These are phyloP conservation scores for Noctua janthe DNA, from an alignment of 2,888 invertebrate species.

Conservation along the genomic window DNA sequence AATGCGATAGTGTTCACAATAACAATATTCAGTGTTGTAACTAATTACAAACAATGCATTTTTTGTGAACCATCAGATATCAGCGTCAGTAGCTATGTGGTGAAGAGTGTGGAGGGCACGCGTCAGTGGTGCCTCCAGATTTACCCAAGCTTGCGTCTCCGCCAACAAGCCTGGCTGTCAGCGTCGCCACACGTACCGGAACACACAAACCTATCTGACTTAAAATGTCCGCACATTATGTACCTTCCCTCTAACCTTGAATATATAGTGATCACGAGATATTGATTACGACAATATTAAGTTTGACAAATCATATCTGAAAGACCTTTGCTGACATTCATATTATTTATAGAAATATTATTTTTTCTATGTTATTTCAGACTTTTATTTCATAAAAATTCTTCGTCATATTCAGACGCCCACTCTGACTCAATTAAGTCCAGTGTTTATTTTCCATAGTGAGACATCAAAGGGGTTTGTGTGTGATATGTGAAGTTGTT, in stretches of 20 bases:
- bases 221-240: no score
- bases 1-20: background rate
- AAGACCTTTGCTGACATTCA: background rate
- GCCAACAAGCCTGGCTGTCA: no score
- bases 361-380: background rate
- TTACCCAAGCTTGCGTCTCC: rapidly evolving
- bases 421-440: slow-evolving; percentile 13
- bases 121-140: background rate
- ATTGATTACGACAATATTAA: background rate
- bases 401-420: background rate
- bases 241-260: no score
- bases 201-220: no score
- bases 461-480: slow-evolving; percentile 12
- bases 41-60: no score
- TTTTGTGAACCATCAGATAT: background rate
- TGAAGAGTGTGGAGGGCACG: background rate
- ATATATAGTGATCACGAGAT: background rate
- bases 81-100: background rate
- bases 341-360: background rate
- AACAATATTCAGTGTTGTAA: background rate
- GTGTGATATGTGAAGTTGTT: slow-evolving; percentile 6
- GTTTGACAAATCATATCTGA: background rate
- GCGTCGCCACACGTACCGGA: no score
- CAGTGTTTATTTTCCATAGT: slow-evolving; percentile 14
- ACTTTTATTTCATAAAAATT: background rate